These are phyloP conservation scores for Dolichopus griseipennis DNA, from an alignment of 2,888 invertebrate genomes.

Conservation along the genomic window DNA sequence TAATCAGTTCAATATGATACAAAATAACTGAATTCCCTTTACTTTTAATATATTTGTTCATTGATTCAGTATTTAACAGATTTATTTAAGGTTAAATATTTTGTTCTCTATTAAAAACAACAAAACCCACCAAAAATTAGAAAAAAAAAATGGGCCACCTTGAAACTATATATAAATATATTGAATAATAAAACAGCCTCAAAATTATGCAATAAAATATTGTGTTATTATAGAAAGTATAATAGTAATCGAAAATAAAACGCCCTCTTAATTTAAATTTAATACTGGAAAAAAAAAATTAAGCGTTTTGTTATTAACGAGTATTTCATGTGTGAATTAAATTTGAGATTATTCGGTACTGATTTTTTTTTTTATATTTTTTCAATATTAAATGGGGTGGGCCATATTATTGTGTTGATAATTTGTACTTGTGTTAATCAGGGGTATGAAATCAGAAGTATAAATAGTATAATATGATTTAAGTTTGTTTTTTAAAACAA, in stretches of 20 bases:
- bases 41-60: neutral
- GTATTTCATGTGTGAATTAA: conserved; percentile 3
- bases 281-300: neutral
- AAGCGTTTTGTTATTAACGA: neutral
- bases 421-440: neutral
- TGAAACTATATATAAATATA: neutral
- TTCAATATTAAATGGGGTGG: neutral
- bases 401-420: neutral
- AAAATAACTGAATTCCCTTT: neutral
- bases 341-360: neutral
- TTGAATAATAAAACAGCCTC: neutral
- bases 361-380: no score
- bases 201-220: neutral
- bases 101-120: neutral
- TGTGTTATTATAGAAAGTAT: neutral
- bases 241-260: neutral
- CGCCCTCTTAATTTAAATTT: neutral
- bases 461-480: no score
- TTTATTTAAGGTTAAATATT: conserved; percentile 6
- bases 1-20: no score
- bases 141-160: neutral
- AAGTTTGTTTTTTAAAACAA: neutral
- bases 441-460: neutral
- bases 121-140: neutral
- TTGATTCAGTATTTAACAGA: neutral